Percentiles rank a stretch among this genome's conserved stretches.
Evolutionary conservation across 2,113 vertebrate genomes (phyloP).

Genomic region (Eudyptes chrysolophus): DNA sequence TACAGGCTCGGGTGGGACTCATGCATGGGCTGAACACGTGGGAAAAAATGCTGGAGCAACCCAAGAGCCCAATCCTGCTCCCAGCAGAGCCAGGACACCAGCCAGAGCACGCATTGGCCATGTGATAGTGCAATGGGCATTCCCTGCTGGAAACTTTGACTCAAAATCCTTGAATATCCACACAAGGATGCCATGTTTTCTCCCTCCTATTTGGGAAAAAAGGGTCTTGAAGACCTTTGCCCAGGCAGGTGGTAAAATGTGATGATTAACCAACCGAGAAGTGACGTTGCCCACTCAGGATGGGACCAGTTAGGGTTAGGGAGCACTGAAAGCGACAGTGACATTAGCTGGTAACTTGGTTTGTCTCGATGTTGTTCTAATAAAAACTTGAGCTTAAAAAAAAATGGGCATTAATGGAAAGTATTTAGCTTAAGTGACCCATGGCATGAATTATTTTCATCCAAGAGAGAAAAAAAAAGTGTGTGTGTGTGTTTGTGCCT

Average conservation of each 20-base stretch:
- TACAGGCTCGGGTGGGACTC: rapidly evolving
- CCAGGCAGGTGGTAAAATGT: background rate
- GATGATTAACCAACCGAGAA: background rate
- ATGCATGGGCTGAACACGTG: background rate
- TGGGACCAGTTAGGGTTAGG: rapidly evolving
- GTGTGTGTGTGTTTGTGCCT: background rate
- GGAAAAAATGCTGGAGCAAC: background rate
- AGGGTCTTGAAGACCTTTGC: background rate
- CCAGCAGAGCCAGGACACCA: background rate
- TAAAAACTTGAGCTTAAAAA: background rate
- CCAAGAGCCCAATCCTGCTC: background rate
- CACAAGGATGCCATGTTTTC: background rate
- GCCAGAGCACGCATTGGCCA: rapidly evolving
- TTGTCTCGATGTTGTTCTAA: background rate
- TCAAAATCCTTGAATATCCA: background rate
- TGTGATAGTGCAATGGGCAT: rapidly evolving
- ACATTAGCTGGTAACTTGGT: background rate
- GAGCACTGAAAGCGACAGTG: background rate
- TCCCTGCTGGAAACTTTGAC: background rate
- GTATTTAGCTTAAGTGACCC: background rate
- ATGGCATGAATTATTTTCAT: background rate
- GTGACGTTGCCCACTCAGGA: background rate
- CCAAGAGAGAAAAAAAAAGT: background rate
- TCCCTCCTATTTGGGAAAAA: background rate
- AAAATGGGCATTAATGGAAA: background rate